These are phyloP conservation scores for Podilymbus podiceps DNA, from an alignment of 2,113 vertebrate genomes.

Conservation along the genomic window DNA sequence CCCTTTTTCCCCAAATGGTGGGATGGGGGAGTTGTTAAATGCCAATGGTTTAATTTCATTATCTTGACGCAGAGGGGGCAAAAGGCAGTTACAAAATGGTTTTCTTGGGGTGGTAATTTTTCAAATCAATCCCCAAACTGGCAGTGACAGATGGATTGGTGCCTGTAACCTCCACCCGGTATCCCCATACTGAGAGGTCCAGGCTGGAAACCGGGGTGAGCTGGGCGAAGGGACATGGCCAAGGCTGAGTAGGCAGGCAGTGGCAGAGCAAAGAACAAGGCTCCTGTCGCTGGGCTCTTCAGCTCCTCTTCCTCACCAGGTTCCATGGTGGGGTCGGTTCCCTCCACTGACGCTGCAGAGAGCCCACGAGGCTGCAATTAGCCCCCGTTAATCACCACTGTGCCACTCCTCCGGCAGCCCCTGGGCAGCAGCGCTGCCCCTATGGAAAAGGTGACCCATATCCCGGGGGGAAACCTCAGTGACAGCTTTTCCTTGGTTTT, in stretches of 20 bases:
- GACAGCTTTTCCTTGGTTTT: background rate
- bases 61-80: no score
- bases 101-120: background rate
- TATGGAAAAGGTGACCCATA: background rate
- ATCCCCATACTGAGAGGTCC: background rate
- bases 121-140: fast-evolving
- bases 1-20: background rate
- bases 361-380: background rate
- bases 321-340: background rate
- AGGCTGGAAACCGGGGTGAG: background rate
- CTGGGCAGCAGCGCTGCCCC: background rate
- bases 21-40: background rate
- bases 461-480: fast-evolving
- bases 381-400: background rate
- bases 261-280: background rate
- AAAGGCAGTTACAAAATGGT: background rate
- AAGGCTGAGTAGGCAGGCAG: fast-evolving
- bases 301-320: background rate
- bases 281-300: background rate
- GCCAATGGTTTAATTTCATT: background rate
- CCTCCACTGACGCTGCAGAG: background rate
- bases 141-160: fast-evolving
- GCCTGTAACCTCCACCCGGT: background rate
- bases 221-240: background rate
- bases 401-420: background rate